Base-by-base conservation (phyloP, 1,140 invertebrate genomes). In the Sipha flava region DNA sequence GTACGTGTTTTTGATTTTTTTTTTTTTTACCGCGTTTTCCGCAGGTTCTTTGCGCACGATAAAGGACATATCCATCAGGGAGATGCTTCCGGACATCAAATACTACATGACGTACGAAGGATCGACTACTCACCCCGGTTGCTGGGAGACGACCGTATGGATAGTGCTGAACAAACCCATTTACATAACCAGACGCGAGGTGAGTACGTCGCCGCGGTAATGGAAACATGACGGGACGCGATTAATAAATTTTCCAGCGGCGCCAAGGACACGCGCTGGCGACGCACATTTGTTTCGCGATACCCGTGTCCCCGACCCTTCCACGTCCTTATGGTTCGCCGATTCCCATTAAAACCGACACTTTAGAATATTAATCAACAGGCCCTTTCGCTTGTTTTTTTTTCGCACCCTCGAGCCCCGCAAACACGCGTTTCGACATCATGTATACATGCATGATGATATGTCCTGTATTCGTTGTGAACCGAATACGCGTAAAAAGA, bases 61-160 rank as follows among this genome's bases (percentile, higher is more conserved):
- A 81, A 89, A 91, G 82, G 91, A 95, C 84, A 87, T 97, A 82
- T 95, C 94, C 21, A 87, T 97, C 81, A 90, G 90, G 83, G 92
- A 90, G 59, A 86, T 98, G 31, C 87, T 98, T 80, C 95, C 95
- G 29, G 91, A 93, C 82, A 97, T 95, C 5, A 90, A 92, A 81
- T 91, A 94, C 82, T 98, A 95, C 86, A 95, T 98, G 87, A 98
- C 96, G n/a, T 98, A 98, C 86, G 96, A 98, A 86, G 96, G 96
- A n/a, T 97, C 95, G 64, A 94, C 95, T 40, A 98, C 96, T 75
- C 95, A 95, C 87, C 96, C 96, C 4, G 94, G 93, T 29, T 95
- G 94, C 86, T 95, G 94, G 92, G 94, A 96, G 86, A 95, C 93
- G 21, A 92, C 93, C 12, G 94, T 96, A 47, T 98, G 96, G 96